phyloP scores from a whole-genome alignment of 2,113 vertebrate species.

The Cynoglossus semilaevis region DNA sequence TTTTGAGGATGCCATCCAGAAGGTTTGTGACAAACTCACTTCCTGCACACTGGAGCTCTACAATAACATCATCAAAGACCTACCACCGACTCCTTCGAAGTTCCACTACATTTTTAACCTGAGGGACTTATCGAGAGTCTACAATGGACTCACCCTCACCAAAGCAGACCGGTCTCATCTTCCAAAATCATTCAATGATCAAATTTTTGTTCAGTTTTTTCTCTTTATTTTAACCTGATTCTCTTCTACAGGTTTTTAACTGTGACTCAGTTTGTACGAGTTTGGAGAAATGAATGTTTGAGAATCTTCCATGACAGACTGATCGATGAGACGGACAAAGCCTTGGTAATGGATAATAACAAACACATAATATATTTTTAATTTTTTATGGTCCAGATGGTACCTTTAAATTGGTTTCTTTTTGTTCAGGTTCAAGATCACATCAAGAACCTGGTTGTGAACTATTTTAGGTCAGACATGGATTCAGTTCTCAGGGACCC shows the following conservation, averaged over 20 bases:
- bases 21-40: constrained; percentile 82
- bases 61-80: constrained; percentile 82
- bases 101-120: constrained; percentile 98
- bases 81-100: constrained; percentile 93
- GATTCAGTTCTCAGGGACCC: constrained; percentile 85
- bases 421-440: constrained; percentile 83
- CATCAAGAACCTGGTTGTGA: constrained; percentile 76
- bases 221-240: neutral
- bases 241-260: constrained; percentile 80
- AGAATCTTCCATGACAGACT: constrained; percentile 94
- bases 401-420: neutral
- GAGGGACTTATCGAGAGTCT: constrained; percentile 90
- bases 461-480: constrained; percentile 78
- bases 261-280: constrained; percentile 86
- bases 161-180: constrained; percentile 81
- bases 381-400: neutral
- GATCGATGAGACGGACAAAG: constrained; percentile 87
- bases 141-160: constrained; percentile 85
- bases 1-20: constrained; percentile 79
- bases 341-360: constrained; percentile 71
- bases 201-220: neutral
- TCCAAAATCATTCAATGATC: constrained; percentile 1
- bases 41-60: constrained; percentile 88
- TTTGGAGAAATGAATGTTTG: constrained; percentile 96
- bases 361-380: neutral